Evolutionary conservation across 2,797 vertebrate genomes (phyloP), one percentile per base, ranked within the genome.

Genomic region (Hapalemur alaotrensis): DNA sequence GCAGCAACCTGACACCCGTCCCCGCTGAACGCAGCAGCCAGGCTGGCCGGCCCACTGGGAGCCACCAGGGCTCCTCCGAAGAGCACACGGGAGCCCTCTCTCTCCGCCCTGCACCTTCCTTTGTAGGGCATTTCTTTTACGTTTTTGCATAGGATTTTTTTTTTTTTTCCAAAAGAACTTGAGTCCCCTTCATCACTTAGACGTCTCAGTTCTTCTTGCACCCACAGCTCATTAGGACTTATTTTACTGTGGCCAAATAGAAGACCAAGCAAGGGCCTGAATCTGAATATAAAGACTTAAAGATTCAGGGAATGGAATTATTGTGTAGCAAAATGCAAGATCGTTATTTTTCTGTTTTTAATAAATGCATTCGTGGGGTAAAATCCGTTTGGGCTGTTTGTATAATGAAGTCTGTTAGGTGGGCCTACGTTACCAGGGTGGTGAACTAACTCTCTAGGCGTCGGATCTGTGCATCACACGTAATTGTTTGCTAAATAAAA

Each of bases 1-100:
- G 99, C 99, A 99, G 99, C 99, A 98, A 98, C 98, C 99, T 99
- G 99, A 99, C 99, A 99, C 99, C 98, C 98, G 99, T 99, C 99
- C 99, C 99, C 98, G 98, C 98, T 95, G 99, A 99, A 98, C 98
- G 97, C 91, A 98, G 97, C 98, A 98, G 98, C 99, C 98, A 6
- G 99, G 98, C 98, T 97, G 98, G 98, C 98, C 97, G 94, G 98
- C 98, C 99, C 98, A 96, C 93, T 80, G 99, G 99, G 99, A 99
- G 96, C 95, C 97, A 78, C 98, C 96, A 98, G 98, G 98, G 98
- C 99, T 99, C 98, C 98, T 98, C 99, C 97, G 95, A 98, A 98
- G 95, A 95, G 98, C 86, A 0, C 98, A 98, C 69, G 75, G 61
- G 97, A 98, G 97, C 96, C 96, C 97, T 95, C 97, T 95, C 97